These are phyloP conservation scores for Lepidothrix coronata DNA, from an alignment of 2,113 vertebrate species.

Conservation along the genomic window DNA sequence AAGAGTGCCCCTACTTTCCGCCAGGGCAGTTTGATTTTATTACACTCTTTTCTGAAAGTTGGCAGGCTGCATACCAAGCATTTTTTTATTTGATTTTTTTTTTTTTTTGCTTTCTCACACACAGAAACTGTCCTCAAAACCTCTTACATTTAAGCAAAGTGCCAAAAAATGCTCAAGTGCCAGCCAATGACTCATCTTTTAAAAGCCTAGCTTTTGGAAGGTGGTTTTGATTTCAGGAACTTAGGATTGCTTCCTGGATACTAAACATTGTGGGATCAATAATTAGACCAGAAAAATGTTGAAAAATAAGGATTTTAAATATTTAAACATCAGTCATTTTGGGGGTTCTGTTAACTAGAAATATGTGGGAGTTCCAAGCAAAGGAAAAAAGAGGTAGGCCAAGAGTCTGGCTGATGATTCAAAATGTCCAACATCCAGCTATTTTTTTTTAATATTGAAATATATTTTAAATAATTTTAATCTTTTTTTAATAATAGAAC, in stretches of 20 bases:
- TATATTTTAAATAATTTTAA: conserved; percentile 30
- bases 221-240: conserved; percentile 73
- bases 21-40: not conserved
- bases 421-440: conserved; percentile 1
- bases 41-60: conserved; percentile 8
- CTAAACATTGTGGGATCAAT: conserved; percentile 65
- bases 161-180: conserved; percentile 54
- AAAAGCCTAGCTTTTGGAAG: conserved; percentile 56
- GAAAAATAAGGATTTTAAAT: conserved; percentile 32
- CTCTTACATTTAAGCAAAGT: conserved; percentile 52
- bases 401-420: not conserved
- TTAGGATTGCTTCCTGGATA: conserved; percentile 67
- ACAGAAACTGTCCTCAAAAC: conserved; percentile 58
- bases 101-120: conserved; percentile 40
- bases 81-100: not conserved
- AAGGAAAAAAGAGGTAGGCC: not conserved
- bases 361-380: not conserved
- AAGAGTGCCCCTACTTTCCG: not conserved
- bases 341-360: conserved; percentile 17
- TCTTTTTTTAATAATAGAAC: conserved; percentile 24
- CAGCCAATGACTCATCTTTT: conserved; percentile 68
- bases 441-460: not conserved
- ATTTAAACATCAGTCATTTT: conserved; percentile 37
- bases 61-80: conserved; percentile 30
- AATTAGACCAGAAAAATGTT: conserved; percentile 59